Percentiles rank a stretch among this genome's conserved stretches.
Conservation (phyloP, 2,797 vertebrate species). For the Austrolebias charrua region DNA sequence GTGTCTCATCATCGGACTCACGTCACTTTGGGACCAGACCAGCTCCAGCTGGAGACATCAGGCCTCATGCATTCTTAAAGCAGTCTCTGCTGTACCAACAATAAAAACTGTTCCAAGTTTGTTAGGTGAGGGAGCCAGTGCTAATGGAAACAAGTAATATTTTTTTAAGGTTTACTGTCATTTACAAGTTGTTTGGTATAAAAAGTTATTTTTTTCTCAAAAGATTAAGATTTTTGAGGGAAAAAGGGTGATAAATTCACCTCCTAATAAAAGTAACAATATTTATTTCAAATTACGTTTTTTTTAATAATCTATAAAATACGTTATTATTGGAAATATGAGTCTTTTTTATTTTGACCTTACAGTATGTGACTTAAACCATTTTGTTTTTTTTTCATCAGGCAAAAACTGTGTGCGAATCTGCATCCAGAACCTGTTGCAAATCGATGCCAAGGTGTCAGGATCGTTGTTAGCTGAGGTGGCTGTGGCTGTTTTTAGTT, state of each 20-base stretch:
- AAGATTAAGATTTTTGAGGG: no score
- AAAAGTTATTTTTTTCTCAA: background rate
- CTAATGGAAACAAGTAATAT: background rate
- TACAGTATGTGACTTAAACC: background rate
- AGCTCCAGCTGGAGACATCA: conserved; percentile 85
- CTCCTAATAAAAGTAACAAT: no score
- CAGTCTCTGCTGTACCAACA: conserved; percentile 85
- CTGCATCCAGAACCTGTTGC: conserved; percentile 86
- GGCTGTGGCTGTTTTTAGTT: conserved; percentile 86
- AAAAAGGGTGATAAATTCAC: no score
- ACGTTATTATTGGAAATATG: no score
- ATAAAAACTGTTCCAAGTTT: conserved; percentile 80
- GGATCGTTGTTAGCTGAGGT: conserved; percentile 84
- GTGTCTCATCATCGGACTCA: conserved; percentile 88
- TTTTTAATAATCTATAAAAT: no score
- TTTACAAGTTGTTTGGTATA: background rate
- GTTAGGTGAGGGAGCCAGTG: conserved; percentile 61
- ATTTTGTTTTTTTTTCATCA: conserved; percentile 48
- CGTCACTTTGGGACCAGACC: conserved; percentile 89
- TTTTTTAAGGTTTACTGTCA: background rate
- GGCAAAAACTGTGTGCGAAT: conserved; percentile 86
- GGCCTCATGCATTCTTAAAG: conserved; percentile 83
- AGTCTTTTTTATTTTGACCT: background rate
- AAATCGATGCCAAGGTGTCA: conserved; percentile 73
- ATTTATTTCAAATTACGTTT: no score